Evolutionary conservation across 2,888 invertebrate species (phyloP).

Genomic region (Copidosoma aretas): DNA sequence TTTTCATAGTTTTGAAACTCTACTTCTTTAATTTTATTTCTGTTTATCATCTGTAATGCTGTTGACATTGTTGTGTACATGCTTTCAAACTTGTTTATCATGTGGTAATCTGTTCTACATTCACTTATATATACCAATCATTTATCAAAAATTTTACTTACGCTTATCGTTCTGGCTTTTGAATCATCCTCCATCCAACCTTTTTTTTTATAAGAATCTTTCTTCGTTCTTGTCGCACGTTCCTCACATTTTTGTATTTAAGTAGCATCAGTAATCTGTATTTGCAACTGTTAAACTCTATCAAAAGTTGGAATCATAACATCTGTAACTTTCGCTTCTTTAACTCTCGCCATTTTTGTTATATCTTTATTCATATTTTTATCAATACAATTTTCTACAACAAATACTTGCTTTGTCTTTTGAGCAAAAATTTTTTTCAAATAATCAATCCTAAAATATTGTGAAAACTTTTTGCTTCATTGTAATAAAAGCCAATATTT

Average conservation of each 20-base stretch:
- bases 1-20: conserved; percentile 4
- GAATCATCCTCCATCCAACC: not conserved
- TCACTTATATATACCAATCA: not conserved
- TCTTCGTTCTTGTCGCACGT: too few relatives aligned
- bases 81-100: not conserved
- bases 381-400: not conserved
- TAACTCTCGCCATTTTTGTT: not conserved
- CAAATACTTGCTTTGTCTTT: not conserved
- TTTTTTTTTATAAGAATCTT: too few relatives aligned
- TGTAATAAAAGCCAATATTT: too few relatives aligned
- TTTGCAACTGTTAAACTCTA: not conserved
- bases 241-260: not conserved
- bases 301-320: not conserved
- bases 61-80: conserved; percentile 5
- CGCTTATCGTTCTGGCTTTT: not conserved
- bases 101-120: not conserved
- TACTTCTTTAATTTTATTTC: not conserved
- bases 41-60: not conserved
- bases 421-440: not conserved
- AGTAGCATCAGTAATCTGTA: not conserved
- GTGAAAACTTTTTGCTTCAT: too few relatives aligned
- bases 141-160: not conserved
- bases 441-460: too few relatives aligned
- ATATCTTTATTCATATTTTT: not conserved
- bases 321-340: not conserved